Evolutionary conservation across 2,113 vertebrate species (phyloP), one percentile per base, ranked within the genome.

Genomic region (Eptesicus fuscus): DNA sequence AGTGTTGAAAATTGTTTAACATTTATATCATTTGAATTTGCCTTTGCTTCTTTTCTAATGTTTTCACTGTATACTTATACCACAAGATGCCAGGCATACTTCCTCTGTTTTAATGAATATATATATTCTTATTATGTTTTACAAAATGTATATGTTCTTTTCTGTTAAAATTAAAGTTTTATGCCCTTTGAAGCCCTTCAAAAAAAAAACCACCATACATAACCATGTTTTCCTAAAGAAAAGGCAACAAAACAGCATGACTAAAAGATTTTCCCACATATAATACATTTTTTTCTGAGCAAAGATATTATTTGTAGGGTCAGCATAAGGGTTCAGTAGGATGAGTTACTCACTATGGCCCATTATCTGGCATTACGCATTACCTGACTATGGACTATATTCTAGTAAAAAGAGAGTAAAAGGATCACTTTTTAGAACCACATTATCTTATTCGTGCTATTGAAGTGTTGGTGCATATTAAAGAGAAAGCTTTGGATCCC

Each of bases 371-470:
- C 67, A 92, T 95, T 90, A 83, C 20, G 12, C 67, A 92, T 88
- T 93, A 88, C 40, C 77, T 88, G 32, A 85, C 44, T 88, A 37
- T 47, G 88, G 65, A 73, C 92, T 93, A 78, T 63, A 88, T 82
- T 92, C 90, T 69, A 87, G 80, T 67, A 61, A 95, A 86, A 93
- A 70, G n/a, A 9, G 25, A 91, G 67, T 83, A 85, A 77, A 84
- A 23, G 37, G 74, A 83, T 85, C 77, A 59, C 61, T 78, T 80
- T 96, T 90, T 90, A 95, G 90, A 90, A 76, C 47, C 61, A 74
- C 56, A 85, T 92, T 95, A 95, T 93, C 65, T 93, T 93, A 84
- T 84, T 94, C 32, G 96, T 79, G 59, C 84, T 92, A 92, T 93
- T 95, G 82, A 96, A 95, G 77, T 92, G 25, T 83, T 85, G 67